Evolutionary conservation across 2,888 invertebrate species (phyloP).

Genomic region (Autographa pulchrina): DNA sequence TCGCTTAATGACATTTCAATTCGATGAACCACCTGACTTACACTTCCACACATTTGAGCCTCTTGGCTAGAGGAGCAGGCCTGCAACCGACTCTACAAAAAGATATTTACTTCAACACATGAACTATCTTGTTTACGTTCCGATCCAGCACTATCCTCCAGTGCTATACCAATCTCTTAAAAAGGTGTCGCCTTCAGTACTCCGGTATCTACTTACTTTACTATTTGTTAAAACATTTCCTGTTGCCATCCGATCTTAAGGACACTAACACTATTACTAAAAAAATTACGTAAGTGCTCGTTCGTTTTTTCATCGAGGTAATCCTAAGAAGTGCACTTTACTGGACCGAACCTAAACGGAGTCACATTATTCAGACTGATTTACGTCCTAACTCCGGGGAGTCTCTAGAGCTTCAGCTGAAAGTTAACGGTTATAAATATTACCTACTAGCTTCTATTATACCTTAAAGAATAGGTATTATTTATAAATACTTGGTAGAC

Average conservation of each 20-base stretch:
- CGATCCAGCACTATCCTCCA: constrained; percentile 14
- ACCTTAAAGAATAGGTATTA: too few species aligned
- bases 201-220: constrained; percentile 49
- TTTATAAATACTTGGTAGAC: too few species aligned
- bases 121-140: constrained; percentile 23
- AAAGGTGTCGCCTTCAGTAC: constrained; percentile 38
- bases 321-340: constrained; percentile 70
- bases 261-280: constrained; percentile 28
- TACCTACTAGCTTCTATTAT: too few species aligned
- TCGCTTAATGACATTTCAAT: too few species aligned
- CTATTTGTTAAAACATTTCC: constrained; percentile 41
- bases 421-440: constrained; percentile 15
- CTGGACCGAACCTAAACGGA: constrained; percentile 62
- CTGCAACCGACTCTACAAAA: too few species aligned
- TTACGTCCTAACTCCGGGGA: constrained; percentile 61
- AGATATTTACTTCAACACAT: constrained; percentile 19
- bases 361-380: constrained; percentile 70
- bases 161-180: constrained; percentile 40
- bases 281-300: constrained; percentile 20
- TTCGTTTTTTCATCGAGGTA: constrained; percentile 49
- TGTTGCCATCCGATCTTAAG: constrained; percentile 31
- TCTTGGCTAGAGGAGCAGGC: too few species aligned
- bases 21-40: too few species aligned
- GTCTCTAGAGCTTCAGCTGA: constrained; percentile 36
- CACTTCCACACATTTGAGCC: too few species aligned